These are phyloP conservation scores for Turnix velox DNA, from an alignment of 2,113 vertebrate species.

Conservation along the genomic window DNA sequence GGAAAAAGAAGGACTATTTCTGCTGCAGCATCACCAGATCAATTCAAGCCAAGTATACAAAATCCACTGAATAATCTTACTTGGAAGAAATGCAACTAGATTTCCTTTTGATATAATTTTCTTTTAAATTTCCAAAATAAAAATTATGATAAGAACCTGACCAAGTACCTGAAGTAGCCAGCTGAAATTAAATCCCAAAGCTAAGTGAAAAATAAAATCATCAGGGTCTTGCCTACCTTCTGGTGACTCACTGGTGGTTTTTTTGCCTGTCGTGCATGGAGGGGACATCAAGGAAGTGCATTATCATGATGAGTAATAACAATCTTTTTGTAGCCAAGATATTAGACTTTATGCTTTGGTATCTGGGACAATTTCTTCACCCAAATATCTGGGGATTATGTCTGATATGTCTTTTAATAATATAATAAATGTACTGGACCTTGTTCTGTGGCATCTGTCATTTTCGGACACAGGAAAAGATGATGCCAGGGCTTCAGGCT, in stretches of 20 bases:
- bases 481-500: neutral
- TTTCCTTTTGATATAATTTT: neutral
- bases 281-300: neutral
- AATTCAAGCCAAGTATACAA: neutral
- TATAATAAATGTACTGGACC: neutral
- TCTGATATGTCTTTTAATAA: neutral
- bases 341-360: neutral
- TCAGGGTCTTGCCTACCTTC: neutral
- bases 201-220: neutral
- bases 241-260: neutral
- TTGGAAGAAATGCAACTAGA: neutral
- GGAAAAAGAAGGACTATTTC: neutral
- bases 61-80: neutral
- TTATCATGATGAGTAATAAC: neutral
- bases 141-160: neutral
- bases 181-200: neutral
- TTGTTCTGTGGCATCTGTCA: neutral
- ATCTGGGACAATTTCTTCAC: neutral
- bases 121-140: neutral
- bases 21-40: neutral
- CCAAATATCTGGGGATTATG: neutral
- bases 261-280: neutral
- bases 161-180: neutral
- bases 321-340: neutral
- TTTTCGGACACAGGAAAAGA: neutral